Base-by-base conservation (phyloP, 2,888 invertebrate genomes). In the Tenthredo scrophulariae region DNA sequence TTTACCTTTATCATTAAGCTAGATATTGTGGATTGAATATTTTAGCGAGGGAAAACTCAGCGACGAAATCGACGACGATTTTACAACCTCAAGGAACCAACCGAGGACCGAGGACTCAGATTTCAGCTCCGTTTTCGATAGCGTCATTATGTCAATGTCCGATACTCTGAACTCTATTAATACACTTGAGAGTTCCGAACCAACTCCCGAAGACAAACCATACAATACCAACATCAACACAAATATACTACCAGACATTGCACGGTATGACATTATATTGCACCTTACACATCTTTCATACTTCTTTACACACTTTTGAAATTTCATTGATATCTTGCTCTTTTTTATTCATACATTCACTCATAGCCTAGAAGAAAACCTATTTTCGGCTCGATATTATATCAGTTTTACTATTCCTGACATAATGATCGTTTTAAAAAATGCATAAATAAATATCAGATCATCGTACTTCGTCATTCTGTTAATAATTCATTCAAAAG, bases 101-200 rank as follows among this genome's bases (percentile, higher is more conserved):
- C 91, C 89, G 89, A 89, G 87, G 89, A 91, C 90, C 88, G 92
- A 92, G 88, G 92, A 93, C 87, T 91, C 91, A 89, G 92, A 92
- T 87, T 91, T 90, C 88, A 92, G 93, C 89, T 93, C 93, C 85
- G 88, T 92, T 89, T 92, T 93, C 89, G 92, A 93, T 91, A 93
- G 92, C 87, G 93, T 93, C 89, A 91, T 93, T 91, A 92, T 93
- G 91, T 93, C 93, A 88, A 91, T 93, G 92, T 93, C 93, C 89
- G 93, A 93, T 91, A 93, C 93, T 89, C 91, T 93, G 89, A 93
- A 93, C 91, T 93, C 93, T 86, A 93, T 93, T 89, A 93, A 93
- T 90, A 93, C 93, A 89, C 91, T 93, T 88, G 92, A 91, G 91
- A 93, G 92, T 90, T 93, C 92, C 88, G 93, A 93, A 87, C 93